Percentiles rank a stretch among this genome's conserved stretches.
Evolutionary conservation across 2,797 vertebrate species (phyloP).

Genomic region (Sebastes trivittatus): DNA sequence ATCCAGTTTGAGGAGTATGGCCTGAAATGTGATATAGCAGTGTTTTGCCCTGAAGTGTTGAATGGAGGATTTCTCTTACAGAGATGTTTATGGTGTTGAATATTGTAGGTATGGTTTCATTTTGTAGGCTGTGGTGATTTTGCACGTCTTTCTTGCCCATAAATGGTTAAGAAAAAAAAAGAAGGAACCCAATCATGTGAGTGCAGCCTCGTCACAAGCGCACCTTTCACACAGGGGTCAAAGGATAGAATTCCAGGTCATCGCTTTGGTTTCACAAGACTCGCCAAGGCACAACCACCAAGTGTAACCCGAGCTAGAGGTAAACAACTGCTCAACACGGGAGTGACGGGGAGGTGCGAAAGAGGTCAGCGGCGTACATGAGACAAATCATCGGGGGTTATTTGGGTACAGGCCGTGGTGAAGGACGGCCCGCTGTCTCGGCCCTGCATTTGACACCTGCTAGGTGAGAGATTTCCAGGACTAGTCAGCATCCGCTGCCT

Average conservation of each 20-base stretch:
- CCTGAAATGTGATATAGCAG: constrained; percentile 41
- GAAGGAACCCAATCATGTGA: constrained; percentile 19
- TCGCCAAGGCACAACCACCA: constrained; percentile 42
- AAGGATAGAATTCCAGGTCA: constrained; percentile 70
- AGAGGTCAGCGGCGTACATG: constrained; percentile 17
- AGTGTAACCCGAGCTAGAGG: constrained; percentile 65
- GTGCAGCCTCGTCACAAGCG: constrained; percentile 18
- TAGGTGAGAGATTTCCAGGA: constrained; percentile 62
- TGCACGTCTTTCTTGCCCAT: not conserved
- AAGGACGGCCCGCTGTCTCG: constrained; percentile 12
- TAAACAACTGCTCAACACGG: constrained; percentile 64
- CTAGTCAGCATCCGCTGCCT: constrained; percentile 23
- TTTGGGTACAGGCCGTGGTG: constrained; percentile 33
- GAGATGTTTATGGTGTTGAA: not conserved
- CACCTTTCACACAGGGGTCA: constrained; percentile 45
- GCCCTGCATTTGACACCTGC: constrained; percentile 62
- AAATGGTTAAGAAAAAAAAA: not conserved
- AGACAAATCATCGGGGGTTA: constrained; percentile 48
- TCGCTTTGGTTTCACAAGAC: constrained; percentile 71
- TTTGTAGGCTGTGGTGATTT: not conserved
- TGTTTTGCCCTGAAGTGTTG: not conserved
- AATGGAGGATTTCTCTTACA: not conserved
- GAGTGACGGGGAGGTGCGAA: constrained; percentile 50
- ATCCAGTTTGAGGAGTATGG: constrained; percentile 48
- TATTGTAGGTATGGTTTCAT: not conserved